These are phyloP conservation scores for Eupsittula cactorum DNA, from an alignment of 2,113 vertebrate species.

Conservation along the genomic window DNA sequence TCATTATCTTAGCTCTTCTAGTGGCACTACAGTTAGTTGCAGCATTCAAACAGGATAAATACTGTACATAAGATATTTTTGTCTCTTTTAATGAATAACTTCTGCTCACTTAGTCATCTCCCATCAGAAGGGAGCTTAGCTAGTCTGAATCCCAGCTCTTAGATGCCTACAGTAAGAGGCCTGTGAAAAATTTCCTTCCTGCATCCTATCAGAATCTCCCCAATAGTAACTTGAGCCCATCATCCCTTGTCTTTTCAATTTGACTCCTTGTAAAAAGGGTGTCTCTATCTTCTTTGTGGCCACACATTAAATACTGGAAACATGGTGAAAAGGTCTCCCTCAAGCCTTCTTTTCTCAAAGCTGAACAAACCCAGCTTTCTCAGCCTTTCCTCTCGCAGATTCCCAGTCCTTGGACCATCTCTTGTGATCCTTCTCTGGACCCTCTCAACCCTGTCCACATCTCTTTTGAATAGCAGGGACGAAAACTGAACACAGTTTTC, in stretches of 20 bases:
- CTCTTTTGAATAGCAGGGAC: not conserved
- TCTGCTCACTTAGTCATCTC: not conserved
- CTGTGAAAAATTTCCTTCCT: not conserved
- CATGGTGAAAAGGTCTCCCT: not conserved
- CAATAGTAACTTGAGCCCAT: not conserved
- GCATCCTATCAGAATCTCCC: not conserved
- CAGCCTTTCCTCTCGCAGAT: not conserved
- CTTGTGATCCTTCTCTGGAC: not conserved
- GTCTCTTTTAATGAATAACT: not conserved
- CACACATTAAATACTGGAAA: not conserved
- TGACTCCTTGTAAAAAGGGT: not conserved
- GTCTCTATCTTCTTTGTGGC: not conserved
- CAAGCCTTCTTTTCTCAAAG: not conserved
- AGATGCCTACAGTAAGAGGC: fast-evolving
- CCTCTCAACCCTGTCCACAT: not conserved
- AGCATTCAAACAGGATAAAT: not conserved
- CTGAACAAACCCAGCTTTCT: not conserved
- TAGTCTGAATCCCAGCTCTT: not conserved
- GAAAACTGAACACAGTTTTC: not conserved
- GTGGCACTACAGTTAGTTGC: not conserved
- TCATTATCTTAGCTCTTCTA: not conserved
- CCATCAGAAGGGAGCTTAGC: not conserved
- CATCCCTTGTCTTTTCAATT: not conserved
- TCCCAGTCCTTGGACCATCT: not conserved
- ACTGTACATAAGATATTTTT: not conserved